phyloP scores from a whole-genome alignment of 2,797 vertebrate genomes.

The Coendou prehensilis region DNA sequence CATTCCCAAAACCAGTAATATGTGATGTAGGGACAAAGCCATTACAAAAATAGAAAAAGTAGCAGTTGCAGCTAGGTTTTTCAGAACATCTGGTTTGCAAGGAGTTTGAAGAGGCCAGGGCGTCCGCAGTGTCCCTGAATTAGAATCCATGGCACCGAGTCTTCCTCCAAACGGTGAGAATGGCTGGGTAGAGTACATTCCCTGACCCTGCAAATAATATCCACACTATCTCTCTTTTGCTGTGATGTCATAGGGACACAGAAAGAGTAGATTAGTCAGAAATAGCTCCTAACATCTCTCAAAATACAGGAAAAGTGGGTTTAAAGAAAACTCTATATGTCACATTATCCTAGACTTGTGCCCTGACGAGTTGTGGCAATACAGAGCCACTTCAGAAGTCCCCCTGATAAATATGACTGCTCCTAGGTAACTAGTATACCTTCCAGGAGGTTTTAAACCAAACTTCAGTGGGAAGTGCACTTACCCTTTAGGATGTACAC shows the following conservation, averaged over 20 bases:
- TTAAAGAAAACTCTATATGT: not conserved
- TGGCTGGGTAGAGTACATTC: too few species aligned
- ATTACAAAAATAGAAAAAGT: not conserved
- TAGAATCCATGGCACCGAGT: not conserved
- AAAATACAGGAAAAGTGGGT: not conserved
- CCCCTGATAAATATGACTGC: not conserved
- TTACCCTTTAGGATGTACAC: not conserved
- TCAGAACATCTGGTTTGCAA: not conserved
- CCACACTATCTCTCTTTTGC: not conserved
- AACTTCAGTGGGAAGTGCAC: not conserved
- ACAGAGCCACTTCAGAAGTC: not conserved
- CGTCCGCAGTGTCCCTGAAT: too few species aligned
- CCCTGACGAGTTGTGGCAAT: not conserved
- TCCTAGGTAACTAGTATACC: not conserved
- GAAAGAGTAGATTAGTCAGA: not conserved
- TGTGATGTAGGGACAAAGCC: not conserved
- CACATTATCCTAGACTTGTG: not conserved
- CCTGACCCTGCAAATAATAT: fast-evolving
- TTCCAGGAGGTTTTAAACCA: not conserved
- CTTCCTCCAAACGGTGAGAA: fast-evolving
- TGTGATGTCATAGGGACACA: not conserved
- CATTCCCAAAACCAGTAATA: not conserved
- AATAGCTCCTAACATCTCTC: not conserved
- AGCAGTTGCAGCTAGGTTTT: not conserved
- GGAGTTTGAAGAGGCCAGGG: not conserved